phyloP scores from a whole-genome alignment of 2,797 vertebrate species.

The Catharus ustulatus region DNA sequence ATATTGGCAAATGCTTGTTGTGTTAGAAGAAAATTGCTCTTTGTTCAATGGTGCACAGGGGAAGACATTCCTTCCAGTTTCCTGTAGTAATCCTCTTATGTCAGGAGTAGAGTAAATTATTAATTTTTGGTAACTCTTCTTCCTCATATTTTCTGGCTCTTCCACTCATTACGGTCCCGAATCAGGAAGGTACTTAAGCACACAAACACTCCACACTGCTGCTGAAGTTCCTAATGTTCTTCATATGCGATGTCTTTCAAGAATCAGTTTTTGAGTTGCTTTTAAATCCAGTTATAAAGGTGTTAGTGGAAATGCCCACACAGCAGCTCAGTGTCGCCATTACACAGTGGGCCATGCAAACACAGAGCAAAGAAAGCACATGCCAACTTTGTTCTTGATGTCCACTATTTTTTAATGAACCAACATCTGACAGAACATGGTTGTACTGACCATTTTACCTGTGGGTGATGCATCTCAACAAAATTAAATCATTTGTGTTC shows the following conservation, averaged over 20 bases:
- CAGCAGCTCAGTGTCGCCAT: background rate
- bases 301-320: background rate
- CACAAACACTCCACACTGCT: background rate
- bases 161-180: background rate
- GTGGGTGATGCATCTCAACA: background rate
- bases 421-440: background rate
- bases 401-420: background rate
- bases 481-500: background rate
- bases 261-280: background rate
- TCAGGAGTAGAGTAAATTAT: background rate
- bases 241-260: background rate
- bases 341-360: background rate
- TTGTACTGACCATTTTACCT: background rate
- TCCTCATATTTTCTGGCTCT: background rate
- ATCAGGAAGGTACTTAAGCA: background rate
- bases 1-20: background rate
- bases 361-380: background rate
- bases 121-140: conserved; percentile 1
- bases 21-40: background rate
- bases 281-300: background rate
- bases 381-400: background rate
- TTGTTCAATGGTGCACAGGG: background rate
- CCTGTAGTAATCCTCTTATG: background rate
- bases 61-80: conserved; percentile 13
- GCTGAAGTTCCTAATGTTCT: background rate